A percentile compares a stretch with the other conserved stretches of the same genome.
phyloP scores from a whole-genome alignment of 1,140 invertebrate genomes.

The Sitodiplosis mosellana region DNA sequence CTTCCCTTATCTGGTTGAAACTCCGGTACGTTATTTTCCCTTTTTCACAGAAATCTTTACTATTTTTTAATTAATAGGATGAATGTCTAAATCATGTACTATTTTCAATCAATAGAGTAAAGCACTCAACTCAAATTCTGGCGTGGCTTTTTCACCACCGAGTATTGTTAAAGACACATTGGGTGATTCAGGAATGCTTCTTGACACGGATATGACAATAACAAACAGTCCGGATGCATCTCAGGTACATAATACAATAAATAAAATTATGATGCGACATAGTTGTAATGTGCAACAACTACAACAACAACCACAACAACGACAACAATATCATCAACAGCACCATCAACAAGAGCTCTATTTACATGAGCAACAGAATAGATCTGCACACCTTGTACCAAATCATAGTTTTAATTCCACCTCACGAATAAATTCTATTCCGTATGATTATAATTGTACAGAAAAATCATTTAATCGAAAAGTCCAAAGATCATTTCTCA shows the following conservation, averaged over 20 bases:
- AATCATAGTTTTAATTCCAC: neutral
- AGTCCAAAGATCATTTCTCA: neutral
- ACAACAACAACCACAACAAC: neutral
- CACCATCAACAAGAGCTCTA: neutral
- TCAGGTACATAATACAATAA: constrained; percentile 17
- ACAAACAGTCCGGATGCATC: constrained; percentile 19
- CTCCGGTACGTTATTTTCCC: constrained; percentile 20
- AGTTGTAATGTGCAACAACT: neutral
- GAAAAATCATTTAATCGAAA: neutral
- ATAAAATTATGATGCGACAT: constrained; percentile 1
- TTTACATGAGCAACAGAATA: neutral
- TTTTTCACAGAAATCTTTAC: neutral
- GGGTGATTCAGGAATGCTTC: constrained; percentile 21
- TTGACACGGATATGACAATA: constrained; percentile 14
- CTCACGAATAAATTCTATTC: neutral
- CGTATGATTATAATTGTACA: neutral
- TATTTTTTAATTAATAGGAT: constrained; percentile 4
- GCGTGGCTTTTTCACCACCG: constrained; percentile 67
- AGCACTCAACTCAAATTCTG: constrained; percentile 56
- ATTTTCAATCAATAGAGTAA: constrained; percentile 54
- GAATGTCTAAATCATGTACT: too few species aligned
- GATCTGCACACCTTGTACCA: neutral
- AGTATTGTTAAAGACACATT: constrained; percentile 51
- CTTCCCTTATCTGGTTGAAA: constrained; percentile 20
- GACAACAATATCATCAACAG: neutral